A percentile compares a stretch with the other conserved stretches of the same genome.
phyloP scores from a whole-genome alignment of 2,888 invertebrate species.

The Metellina segmentata region DNA sequence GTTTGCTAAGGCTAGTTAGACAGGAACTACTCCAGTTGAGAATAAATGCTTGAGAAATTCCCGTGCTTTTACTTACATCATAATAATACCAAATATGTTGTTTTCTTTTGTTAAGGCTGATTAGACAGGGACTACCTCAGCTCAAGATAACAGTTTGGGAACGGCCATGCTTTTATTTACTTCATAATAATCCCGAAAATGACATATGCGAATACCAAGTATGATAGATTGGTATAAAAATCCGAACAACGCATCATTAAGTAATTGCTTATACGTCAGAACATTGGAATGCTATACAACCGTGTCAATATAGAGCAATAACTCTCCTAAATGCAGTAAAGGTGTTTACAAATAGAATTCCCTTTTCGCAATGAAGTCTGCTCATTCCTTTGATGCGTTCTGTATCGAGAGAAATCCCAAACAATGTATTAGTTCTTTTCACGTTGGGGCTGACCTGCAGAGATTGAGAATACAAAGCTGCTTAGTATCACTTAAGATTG shows the following conservation, averaged over 20 bases:
- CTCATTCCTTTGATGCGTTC: not conserved
- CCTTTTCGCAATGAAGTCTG: not conserved
- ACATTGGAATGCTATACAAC: not conserved
- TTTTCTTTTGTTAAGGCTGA: too few species aligned
- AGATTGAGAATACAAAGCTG: conserved; percentile 38
- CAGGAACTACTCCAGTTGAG: too few species aligned
- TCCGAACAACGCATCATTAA: not conserved
- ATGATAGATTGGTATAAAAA: not conserved
- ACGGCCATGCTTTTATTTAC: too few species aligned
- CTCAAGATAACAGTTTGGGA: too few species aligned
- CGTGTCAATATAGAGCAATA: not conserved
- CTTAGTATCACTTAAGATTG: conserved; percentile 44
- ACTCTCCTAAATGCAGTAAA: not conserved
- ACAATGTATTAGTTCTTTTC: not conserved
- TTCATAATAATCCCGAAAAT: too few species aligned
- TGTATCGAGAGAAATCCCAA: not conserved
- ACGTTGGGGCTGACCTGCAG: not conserved
- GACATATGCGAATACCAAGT: not conserved
- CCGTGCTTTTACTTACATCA: too few species aligned
- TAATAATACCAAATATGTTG: too few species aligned
- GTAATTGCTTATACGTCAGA: not conserved
- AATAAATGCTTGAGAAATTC: too few species aligned
- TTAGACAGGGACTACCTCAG: too few species aligned
- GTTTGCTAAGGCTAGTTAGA: too few species aligned
- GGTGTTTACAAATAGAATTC: not conserved